A percentile compares a stretch with the other conserved stretches of the same genome.
These are phyloP conservation scores for Channa striata DNA, from an alignment of 2,797 vertebrate genomes.

Conservation along the genomic window DNA sequence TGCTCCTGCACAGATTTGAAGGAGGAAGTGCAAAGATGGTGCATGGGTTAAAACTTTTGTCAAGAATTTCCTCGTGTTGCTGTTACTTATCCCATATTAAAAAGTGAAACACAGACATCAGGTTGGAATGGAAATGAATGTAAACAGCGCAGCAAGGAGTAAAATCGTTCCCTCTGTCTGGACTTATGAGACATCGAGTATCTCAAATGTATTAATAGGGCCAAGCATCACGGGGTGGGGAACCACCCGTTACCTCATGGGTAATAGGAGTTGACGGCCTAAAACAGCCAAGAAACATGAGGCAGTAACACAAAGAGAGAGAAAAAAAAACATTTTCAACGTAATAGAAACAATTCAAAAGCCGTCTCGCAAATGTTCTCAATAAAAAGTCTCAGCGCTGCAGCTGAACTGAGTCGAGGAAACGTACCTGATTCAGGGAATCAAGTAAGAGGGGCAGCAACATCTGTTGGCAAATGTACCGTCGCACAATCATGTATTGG, in stretches of 20 bases:
- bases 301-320: constrained; percentile 30
- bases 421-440: constrained; percentile 23
- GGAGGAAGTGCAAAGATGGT: constrained; percentile 4
- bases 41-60: constrained; percentile 40
- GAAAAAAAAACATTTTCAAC: constrained; percentile 49
- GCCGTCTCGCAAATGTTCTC: constrained; percentile 41
- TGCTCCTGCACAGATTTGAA: constrained; percentile 34
- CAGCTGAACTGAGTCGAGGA: constrained; percentile 12
- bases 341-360: constrained; percentile 14
- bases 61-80: neutral
- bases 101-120: neutral
- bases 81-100: neutral
- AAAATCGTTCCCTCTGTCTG: constrained; percentile 3
- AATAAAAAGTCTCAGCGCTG: constrained; percentile 18
- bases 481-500: neutral
- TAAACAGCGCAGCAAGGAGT: constrained; percentile 17
- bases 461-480: constrained; percentile 29
- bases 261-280: constrained; percentile 50
- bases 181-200: constrained; percentile 32
- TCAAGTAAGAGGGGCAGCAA: constrained; percentile 41
- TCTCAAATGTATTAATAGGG: constrained; percentile 34
- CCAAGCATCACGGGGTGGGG: constrained; percentile 39
- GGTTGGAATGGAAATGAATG: constrained; percentile 14
- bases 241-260: constrained; percentile 49
- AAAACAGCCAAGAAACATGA: constrained; percentile 51